Evolutionary conservation across 2,113 vertebrate genomes (phyloP).

Genomic region (Toxotes jaculatrix): DNA sequence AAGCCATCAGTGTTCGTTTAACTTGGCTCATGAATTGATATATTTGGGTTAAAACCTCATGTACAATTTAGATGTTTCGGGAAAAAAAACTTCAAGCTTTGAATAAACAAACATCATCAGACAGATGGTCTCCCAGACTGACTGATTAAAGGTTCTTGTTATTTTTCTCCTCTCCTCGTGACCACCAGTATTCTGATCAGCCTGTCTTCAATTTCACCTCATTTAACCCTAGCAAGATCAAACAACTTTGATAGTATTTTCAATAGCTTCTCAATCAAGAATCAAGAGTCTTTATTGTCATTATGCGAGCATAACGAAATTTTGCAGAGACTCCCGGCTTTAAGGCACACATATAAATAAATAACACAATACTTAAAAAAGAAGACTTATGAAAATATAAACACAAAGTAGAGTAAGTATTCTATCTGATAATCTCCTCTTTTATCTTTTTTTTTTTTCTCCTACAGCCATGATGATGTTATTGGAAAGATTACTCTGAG

Average conservation of each 20-base stretch:
- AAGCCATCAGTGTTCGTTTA: constrained; percentile 45
- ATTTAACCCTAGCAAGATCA: constrained; percentile 1
- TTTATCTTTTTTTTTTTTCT: constrained; percentile 18
- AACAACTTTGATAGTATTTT: constrained; percentile 4
- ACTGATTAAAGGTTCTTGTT: constrained; percentile 51
- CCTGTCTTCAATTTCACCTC: neutral
- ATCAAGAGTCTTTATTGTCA: too few species aligned
- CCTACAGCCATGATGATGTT: constrained; percentile 89
- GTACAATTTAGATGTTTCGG: constrained; percentile 45
- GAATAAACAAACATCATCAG: constrained; percentile 67
- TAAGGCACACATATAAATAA: too few species aligned
- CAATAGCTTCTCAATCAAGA: neutral
- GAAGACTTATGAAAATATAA: too few species aligned
- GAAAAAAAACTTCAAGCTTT: constrained; percentile 48
- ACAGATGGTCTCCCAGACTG: constrained; percentile 53
- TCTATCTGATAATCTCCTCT: constrained; percentile 1
- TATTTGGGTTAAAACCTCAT: constrained; percentile 39
- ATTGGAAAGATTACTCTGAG: constrained; percentile 92
- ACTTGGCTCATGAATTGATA: constrained; percentile 39
- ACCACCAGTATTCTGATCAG: constrained; percentile 4
- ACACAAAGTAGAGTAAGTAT: too few species aligned
- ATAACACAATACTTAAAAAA: too few species aligned
- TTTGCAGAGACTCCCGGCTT: too few species aligned
- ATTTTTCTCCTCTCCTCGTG: constrained; percentile 22
- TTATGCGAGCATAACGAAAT: too few species aligned